Conservation (phyloP, 2,888 invertebrate genomes). For the Ichneumoninae sp. region DNA sequence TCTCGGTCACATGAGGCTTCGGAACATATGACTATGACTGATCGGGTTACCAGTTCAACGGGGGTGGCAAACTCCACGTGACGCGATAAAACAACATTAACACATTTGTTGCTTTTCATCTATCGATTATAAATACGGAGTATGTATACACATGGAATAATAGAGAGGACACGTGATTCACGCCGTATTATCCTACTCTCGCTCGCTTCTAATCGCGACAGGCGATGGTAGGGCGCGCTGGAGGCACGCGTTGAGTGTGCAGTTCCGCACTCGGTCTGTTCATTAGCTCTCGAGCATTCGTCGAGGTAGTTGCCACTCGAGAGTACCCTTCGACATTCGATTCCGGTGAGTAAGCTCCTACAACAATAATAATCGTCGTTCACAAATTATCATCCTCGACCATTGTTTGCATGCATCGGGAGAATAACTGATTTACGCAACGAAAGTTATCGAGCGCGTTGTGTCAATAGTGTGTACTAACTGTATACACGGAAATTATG, state of each 20-base stretch:
- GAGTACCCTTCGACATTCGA: background rate
- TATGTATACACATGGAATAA: background rate
- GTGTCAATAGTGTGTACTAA: background rate
- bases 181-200: background rate
- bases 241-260: conserved; percentile 5
- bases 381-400: background rate
- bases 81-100: conserved; percentile 53
- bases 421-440: background rate
- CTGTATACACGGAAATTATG: background rate
- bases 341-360: conserved; percentile 30
- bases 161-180: conserved; percentile 17
- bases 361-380: background rate
- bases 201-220: background rate
- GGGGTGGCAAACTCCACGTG: conserved; percentile 56
- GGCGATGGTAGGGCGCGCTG: conserved; percentile 4
- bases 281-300: conserved; percentile 53
- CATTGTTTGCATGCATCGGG: background rate
- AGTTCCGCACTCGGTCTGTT: conserved; percentile 22
- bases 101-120: conserved; percentile 29
- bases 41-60: conserved; percentile 59
- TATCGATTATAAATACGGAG: background rate
- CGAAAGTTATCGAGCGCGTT: background rate
- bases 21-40: conserved; percentile 50
- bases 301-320: background rate
- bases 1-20: conserved; percentile 52